phyloP scores from a whole-genome alignment of 2,113 vertebrate species.

The Sminthopsis crassicaudata region DNA sequence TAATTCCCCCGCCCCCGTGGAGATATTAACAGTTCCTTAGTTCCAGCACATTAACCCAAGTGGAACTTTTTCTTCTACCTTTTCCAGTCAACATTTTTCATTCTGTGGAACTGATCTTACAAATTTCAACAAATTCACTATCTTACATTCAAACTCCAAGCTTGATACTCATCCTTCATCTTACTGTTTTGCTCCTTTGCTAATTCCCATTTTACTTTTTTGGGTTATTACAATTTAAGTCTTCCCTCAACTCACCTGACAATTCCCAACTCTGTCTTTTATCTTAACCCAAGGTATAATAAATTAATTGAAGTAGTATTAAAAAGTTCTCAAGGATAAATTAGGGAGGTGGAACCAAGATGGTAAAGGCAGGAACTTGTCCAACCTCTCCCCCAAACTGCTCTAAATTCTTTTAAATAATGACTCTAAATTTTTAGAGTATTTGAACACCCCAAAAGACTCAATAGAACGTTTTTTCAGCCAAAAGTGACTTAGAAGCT shows the following conservation, averaged over 20 bases:
- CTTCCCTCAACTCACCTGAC: not conserved
- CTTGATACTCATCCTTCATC: not conserved
- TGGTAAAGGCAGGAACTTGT: too few species aligned
- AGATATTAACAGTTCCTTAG: not conserved
- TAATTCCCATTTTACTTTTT: slow-evolving; percentile 3
- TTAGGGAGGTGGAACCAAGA: too few species aligned
- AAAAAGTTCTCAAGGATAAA: slow-evolving; percentile 13
- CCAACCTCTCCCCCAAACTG: too few species aligned
- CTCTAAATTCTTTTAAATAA: too few species aligned
- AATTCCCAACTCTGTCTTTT: not conserved
- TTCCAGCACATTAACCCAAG: not conserved
- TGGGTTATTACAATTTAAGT: not conserved
- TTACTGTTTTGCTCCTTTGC: not conserved
- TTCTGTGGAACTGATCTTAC: not conserved
- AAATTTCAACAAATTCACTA: slow-evolving; percentile 14
- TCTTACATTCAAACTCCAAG: not conserved
- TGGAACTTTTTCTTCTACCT: not conserved
- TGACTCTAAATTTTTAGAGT: too few species aligned
- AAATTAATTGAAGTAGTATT: slow-evolving; percentile 17
- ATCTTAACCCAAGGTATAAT: not conserved
- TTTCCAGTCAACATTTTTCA: not conserved
- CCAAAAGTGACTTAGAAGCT: too few species aligned
- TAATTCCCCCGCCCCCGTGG: not conserved
- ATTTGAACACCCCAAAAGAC: too few species aligned
- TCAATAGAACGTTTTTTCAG: too few species aligned